Base-by-base conservation (phyloP, 2,888 invertebrate genomes). In the Ectropis crepuscularia region DNA sequence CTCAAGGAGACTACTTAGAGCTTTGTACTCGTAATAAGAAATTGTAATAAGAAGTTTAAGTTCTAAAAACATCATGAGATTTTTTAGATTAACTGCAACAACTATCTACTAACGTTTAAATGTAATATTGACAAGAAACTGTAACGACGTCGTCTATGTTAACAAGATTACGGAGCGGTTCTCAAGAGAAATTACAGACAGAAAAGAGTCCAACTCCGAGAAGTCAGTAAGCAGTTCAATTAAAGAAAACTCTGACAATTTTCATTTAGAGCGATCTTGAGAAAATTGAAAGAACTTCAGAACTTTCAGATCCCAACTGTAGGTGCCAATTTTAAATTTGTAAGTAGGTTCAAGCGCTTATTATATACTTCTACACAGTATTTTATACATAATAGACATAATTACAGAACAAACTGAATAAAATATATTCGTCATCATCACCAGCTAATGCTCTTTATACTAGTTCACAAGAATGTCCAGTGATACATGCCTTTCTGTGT, bases 141-240 rank as follows among this genome's bases (percentile, higher is more conserved):
- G 38, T 51, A 53, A 64, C 55, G 55, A 63, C 47, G 55, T 55
- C 59, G 54, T 63, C 59, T 59, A 59, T 46, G 51, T 51, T 64
- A 64, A 60, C 60, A 55, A 64, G 64, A 61, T 61, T 61, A 61
- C 38, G 28, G 50, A 55, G 47, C 16, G 61, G 71, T 65, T 54
- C 71, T 72, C 70, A 57, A 39, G 67, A 74, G 71, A 73, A 75
- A 76, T 71, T 60, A 70, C 67, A 63, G 51, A 54, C 68, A 61
- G 66, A 58, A 28, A 54, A 2, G 6, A 37, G 8, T 53, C 61
- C 54, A 63, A 59, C 42, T 58, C 39, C 43, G 48, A 63, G 46
- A 47, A 71, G 48, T 69, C 65, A 28, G 57, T 43, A 8, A 55
- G 53, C 46, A 57, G 42, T 57, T 28, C 47, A 51, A 62, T 57